Percentiles rank a stretch among this genome's conserved stretches.
Conservation (phyloP, 2,113 vertebrate species). For the Promerops cafer region DNA sequence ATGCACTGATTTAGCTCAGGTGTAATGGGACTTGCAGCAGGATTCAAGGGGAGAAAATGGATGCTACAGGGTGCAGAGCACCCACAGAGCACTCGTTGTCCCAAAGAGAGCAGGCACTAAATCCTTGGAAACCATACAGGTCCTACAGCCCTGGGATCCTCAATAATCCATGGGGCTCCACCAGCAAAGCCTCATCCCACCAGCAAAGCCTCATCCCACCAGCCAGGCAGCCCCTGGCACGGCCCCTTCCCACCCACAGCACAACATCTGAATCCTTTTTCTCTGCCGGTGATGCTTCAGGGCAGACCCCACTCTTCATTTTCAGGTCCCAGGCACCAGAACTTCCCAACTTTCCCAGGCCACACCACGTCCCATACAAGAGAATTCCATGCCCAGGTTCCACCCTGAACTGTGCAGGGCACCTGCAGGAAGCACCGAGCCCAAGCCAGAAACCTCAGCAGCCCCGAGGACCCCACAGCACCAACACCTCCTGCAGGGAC, state of each 20-base stretch:
- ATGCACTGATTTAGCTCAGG: not conserved
- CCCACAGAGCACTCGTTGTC: not conserved
- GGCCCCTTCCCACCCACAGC: not conserved
- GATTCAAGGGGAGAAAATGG: not conserved
- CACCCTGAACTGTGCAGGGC: not conserved
- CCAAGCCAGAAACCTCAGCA: not conserved
- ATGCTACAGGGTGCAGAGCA: not conserved
- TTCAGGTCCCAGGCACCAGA: not conserved
- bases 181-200: not conserved
- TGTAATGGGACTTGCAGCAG: not conserved
- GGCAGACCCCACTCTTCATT: not conserved
- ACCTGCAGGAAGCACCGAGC: not conserved
- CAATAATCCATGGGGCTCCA: not conserved
- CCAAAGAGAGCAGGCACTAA: not conserved
- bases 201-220: not conserved
- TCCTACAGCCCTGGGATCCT: not conserved
- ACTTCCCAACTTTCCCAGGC: fast-evolving
- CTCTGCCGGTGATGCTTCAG: not conserved
- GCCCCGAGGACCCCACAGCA: not conserved
- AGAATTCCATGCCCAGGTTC: not conserved
- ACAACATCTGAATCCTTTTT: not conserved
- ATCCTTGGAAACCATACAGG: not conserved
- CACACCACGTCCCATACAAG: not conserved
- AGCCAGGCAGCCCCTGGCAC: not conserved
- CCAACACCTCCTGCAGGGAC: not conserved